Percentiles rank a stretch among this genome's conserved stretches.
Evolutionary conservation across 2,113 vertebrate species (phyloP).

Genomic region (Pipra filicauda): DNA sequence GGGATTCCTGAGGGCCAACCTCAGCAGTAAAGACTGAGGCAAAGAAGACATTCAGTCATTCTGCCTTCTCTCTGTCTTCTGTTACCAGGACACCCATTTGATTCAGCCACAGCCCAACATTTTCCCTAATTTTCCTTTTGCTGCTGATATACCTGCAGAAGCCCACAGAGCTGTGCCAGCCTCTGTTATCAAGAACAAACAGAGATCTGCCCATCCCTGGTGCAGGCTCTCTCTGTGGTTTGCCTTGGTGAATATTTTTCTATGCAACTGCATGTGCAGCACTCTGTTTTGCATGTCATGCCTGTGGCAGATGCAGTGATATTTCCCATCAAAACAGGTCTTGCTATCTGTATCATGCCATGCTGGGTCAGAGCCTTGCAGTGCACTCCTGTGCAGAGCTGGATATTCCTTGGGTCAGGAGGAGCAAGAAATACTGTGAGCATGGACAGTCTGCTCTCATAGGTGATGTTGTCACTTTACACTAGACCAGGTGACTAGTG

Average conservation of each 20-base stretch:
- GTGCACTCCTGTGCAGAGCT: neutral
- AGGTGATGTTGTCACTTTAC: neutral
- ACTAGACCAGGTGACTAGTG: neutral
- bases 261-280: neutral
- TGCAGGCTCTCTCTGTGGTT: neutral
- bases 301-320: neutral
- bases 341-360: neutral
- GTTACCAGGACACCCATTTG: neutral
- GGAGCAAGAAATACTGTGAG: neutral
- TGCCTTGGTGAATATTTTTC: neutral
- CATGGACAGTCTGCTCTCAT: neutral
- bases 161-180: neutral
- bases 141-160: neutral
- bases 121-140: neutral
- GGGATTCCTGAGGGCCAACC: neutral
- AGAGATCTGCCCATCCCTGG: neutral
- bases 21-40: neutral
- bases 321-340: neutral
- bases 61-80: neutral
- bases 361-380: fast-evolving
- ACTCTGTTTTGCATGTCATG: neutral
- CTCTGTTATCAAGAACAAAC: neutral
- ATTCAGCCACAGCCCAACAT: neutral
- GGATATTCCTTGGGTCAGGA: fast-evolving
- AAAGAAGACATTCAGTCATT: neutral